phyloP scores from a whole-genome alignment of 2,888 invertebrate species.

The Metopia argyrocephala region DNA sequence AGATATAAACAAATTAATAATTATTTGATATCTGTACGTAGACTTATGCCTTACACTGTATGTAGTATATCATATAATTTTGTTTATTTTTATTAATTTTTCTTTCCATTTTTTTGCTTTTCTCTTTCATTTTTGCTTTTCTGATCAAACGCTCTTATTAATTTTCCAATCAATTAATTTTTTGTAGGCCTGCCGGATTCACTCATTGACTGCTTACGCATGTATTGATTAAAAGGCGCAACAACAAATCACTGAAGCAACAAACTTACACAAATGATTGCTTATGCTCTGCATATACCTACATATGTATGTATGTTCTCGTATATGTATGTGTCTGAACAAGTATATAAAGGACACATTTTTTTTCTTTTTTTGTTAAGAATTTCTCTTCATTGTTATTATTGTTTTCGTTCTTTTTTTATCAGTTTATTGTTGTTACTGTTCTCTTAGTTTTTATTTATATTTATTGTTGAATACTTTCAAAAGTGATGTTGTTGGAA shows the following conservation, averaged over 20 bases:
- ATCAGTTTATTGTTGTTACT: not conserved
- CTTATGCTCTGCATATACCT: not conserved
- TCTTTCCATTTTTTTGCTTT: not conserved
- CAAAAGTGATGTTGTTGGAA: conserved; percentile 2
- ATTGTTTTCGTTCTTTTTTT: not conserved
- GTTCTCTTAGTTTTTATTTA: conserved; percentile 5
- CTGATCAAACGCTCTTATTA: conserved; percentile 34
- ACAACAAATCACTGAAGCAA: not conserved
- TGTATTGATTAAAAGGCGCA: conserved; percentile 30
- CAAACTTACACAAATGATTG: not conserved
- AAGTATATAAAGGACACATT: too few relatives aligned
- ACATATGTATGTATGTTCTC: not conserved
- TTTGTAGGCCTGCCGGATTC: conserved; percentile 23
- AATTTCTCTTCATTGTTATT: conserved; percentile 11
- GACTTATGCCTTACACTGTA: too few relatives aligned
- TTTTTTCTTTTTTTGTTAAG: not conserved
- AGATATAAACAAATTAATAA: not conserved
- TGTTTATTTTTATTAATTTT: conserved; percentile 1
- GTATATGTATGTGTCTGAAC: not conserved
- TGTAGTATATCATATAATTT: conserved; percentile 1
- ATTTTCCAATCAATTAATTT: conserved; percentile 52
- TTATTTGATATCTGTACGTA: not conserved
- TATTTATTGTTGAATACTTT: not conserved
- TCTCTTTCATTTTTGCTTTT: not conserved
- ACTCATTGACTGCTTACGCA: conserved; percentile 29